Percentiles rank a stretch among this genome's conserved stretches.
These are phyloP conservation scores for Aromia moschata DNA, from an alignment of 2,888 invertebrate species.

Conservation along the genomic window DNA sequence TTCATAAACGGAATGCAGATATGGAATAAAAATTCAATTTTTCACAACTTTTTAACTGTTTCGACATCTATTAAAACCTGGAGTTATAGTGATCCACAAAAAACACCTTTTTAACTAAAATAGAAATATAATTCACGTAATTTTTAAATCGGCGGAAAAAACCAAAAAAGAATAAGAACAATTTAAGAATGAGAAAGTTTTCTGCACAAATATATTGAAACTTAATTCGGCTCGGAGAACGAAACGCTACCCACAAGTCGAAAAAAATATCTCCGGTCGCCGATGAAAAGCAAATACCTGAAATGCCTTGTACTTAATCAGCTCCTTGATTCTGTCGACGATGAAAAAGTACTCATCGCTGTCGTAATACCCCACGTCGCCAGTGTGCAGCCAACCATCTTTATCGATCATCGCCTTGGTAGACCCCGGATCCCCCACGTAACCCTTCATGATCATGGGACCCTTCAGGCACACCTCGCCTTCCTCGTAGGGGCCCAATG, in stretches of 20 bases:
- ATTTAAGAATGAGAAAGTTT: neutral
- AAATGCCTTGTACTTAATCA: slow-evolving; percentile 91
- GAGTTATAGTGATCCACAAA: too few species aligned
- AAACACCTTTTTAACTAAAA: neutral
- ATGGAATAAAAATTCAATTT: too few species aligned
- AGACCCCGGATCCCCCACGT: slow-evolving; percentile 76
- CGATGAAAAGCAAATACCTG: too few species aligned
- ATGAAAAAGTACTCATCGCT: slow-evolving; percentile 82
- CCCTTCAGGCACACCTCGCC: slow-evolving; percentile 90
- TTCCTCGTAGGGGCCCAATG: slow-evolving; percentile 71
- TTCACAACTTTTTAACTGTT: too few species aligned
- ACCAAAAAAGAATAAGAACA: neutral
- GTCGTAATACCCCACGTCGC: slow-evolving; percentile 88
- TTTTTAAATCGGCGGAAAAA: neutral
- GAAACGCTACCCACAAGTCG: too few species aligned
- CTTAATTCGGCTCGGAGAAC: too few species aligned
- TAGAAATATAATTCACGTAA: neutral
- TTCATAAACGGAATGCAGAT: too few species aligned
- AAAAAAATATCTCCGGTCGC: too few species aligned
- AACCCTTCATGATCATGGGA: slow-evolving; percentile 76
- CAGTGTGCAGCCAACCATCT: slow-evolving; percentile 83
- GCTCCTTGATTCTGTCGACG: slow-evolving; percentile 88
- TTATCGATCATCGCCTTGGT: slow-evolving; percentile 74
- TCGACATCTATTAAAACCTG: too few species aligned
- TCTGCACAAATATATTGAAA: too few species aligned